Conservation (phyloP, 2,888 invertebrate species). For the Steinernema scapterisci region DNA sequence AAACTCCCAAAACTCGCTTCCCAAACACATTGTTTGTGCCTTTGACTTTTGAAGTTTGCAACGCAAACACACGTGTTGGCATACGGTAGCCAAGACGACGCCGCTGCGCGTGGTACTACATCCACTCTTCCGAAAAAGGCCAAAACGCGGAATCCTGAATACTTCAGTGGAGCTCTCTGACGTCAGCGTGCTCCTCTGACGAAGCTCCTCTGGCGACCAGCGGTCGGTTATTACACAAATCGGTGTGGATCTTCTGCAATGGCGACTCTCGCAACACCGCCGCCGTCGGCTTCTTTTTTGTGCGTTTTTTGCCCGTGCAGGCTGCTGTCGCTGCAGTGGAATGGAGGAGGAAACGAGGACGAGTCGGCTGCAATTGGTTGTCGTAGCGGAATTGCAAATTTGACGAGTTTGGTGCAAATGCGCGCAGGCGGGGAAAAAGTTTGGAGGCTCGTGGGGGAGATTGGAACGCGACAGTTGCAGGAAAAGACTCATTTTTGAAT, state of each 20-base stretch:
- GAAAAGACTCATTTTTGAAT: background rate
- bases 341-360: background rate
- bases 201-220: background rate
- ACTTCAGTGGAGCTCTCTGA: background rate
- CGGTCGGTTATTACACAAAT: slow-evolving; percentile 9
- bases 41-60: slow-evolving; percentile 10
- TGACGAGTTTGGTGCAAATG: background rate
- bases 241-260: background rate
- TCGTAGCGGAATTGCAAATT: background rate
- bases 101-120: too few relatives aligned
- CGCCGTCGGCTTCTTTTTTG: background rate
- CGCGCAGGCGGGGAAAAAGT: background rate
- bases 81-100: background rate
- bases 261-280: slow-evolving; percentile 5
- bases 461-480: background rate
- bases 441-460: background rate
- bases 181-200: too few relatives aligned
- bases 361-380: background rate
- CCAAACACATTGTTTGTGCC: background rate
- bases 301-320: background rate
- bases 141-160: background rate
- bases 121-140: background rate
- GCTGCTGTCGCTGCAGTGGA: background rate
- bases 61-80: background rate
- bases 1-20: background rate